Base-by-base conservation (phyloP, 2,113 vertebrate genomes). In the Ameiurus melas region DNA sequence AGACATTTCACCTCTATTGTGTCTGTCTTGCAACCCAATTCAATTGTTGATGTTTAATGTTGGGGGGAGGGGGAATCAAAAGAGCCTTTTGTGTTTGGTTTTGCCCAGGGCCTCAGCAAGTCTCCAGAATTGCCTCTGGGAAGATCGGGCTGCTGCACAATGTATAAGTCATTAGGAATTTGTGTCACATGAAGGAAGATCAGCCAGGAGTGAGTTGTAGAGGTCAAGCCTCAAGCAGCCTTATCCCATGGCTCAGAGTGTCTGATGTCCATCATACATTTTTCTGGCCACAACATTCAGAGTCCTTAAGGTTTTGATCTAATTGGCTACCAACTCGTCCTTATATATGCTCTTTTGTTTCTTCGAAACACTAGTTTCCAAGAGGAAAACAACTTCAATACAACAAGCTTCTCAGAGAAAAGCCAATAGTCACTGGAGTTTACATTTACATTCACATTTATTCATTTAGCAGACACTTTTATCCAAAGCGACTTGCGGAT, bases 111-210 rank as follows among this genome's bases (percentile, higher is more conserved):
- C 58, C 20, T 83, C 2, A 7, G 55, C 1, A 39, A 25, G 57
- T 60, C 57, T 39, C 55, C 80, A 62, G 27, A 43, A 25, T 83
- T 5, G 22, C 80, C 80, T 14, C n/a, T 83, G 57, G 33, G 57
- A 62, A 62, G 57, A 62, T 43, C 20, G 8, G 5, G 33, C 55
- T 58, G 43, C 10, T 43, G 33, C 57, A 25, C 33, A 62, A 43
- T 62, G n/a, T 33, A 25, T 83, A 22, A 60, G 58, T 83, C 80
- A 62, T 14, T 60, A 62, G 20, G 80, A 62, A 62, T 83, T 83
- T 43, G 62, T 83, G 80, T 62, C 57, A 62, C 57, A 14, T 82
- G 57, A 60, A 36, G 19, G 4, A 22, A 25, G 51, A 82, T 17
- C 51, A 53, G 57, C 55, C 20, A 39, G 13, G 19, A 43, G 80